These are phyloP conservation scores for Myiagra hebetior DNA, from an alignment of 2,113 vertebrate species.

Conservation along the genomic window DNA sequence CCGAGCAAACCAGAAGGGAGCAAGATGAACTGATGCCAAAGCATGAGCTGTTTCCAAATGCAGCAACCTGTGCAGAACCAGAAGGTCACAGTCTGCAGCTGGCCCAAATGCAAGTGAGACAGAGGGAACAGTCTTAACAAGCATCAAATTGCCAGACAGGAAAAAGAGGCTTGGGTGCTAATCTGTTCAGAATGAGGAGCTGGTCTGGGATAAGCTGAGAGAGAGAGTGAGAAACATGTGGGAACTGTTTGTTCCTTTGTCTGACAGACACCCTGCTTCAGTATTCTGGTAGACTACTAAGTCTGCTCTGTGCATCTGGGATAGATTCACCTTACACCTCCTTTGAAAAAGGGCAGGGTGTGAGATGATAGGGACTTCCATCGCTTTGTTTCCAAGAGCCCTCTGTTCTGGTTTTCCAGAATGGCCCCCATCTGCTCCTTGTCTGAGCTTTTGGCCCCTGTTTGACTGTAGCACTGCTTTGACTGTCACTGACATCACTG, in stretches of 20 bases:
- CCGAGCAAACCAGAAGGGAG: constrained; percentile 38
- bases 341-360: background rate
- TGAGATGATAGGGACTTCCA: background rate
- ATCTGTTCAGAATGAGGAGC: constrained; percentile 27
- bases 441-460: background rate
- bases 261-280: background rate
- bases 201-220: background rate
- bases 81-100: constrained; percentile 58
- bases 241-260: background rate
- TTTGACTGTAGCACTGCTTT: background rate
- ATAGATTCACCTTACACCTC: background rate
- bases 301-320: background rate
- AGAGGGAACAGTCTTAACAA: background rate
- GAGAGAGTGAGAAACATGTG: background rate
- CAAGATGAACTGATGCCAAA: constrained; percentile 27
- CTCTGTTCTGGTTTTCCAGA: background rate
- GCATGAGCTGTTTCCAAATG: constrained; percentile 18
- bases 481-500: background rate
- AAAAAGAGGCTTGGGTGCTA: constrained; percentile 10
- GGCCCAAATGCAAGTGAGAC: constrained; percentile 3
- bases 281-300: background rate
- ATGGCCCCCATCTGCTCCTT: background rate
- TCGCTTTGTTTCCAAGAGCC: background rate
- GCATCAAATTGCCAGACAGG: constrained; percentile 39
- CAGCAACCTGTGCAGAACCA: constrained; percentile 51